Evolutionary conservation across 1,140 invertebrate genomes (phyloP), one percentile per base, ranked within the genome.

Genomic region (Eurytemora carolleeae): DNA sequence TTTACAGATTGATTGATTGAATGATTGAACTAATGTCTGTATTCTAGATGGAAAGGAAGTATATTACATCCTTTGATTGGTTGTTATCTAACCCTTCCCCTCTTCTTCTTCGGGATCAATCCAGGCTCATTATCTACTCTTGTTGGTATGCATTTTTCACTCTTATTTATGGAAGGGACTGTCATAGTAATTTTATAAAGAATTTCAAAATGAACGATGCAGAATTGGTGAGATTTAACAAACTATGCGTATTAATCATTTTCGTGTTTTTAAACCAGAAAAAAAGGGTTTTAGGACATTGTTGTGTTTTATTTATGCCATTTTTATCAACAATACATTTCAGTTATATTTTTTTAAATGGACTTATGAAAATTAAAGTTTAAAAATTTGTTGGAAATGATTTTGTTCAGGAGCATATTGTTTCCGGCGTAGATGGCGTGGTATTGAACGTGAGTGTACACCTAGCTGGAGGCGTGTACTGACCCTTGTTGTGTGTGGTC

Each of bases 301-400:
- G 79, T 77, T 57, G 86, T 78, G 61, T 52, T n/a, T 15, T 15
- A 15, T 15, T 52, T 80, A 75, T 59, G 79, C 72, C 22, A 87
- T 69, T 67, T 83, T 86, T 3, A 78, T 69, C 0, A 77, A 77
- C 68, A 88, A 82, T 63, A 85, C 78, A 69, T 95, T 96, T 3
- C 82, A 85, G 67, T 92, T 44, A 44, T 12, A 44, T n/a, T 44
- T 44, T 44, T 44, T 44, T 12, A n/a, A 44, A 44, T 44, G n/a
- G 7, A n/a, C n/a, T 44, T 44, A 12, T 44, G n/a, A 44, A 12
- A 44, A 7, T n/a, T 44, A 44, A 12, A 44, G 7, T 12, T 12
- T 12, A 44, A 44, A 44, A 44, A 44, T 44, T 44, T 44, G 31
- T 44, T n/a, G n/a, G n/a, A 7, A 44, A 7, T 44, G 31, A 44